Base-by-base conservation (phyloP, 2,888 invertebrate genomes). In the Suillia variegata region DNA sequence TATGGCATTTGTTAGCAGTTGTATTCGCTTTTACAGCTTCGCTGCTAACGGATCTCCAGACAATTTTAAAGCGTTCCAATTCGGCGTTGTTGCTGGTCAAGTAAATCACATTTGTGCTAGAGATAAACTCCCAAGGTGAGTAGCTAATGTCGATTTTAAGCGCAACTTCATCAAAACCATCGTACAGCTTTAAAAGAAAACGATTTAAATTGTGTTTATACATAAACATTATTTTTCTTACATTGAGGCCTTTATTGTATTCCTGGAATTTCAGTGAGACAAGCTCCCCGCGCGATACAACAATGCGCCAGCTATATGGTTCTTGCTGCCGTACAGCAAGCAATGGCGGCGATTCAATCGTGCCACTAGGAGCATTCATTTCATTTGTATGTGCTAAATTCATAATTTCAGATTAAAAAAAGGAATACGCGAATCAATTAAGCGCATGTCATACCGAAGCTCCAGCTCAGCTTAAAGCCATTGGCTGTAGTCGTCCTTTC, bases 381-480 rank as follows among this genome's bases (percentile, higher is more conserved):
- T 78, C 78, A 53, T 73, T 74, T 13, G 72, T 22, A 62, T 81
- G 78, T 1, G 70, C 81, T 80, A 52, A n/a, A n/a, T n/a, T n/a
- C n/a, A n/a, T n/a, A n/a, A n/a, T n/a, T n/a, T n/a, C n/a, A n/a
- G n/a, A n/a, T n/a, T n/a, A 0, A 47, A 59, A 54, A 15, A 17
- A 51, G 15, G 24, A 2, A 42, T 24, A 22, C 26, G 26, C 26
- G 6, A 26, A 26, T 26, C n/a, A n/a, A n/a, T 5, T 10, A 38
- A 34, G 13, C 21, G 15, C 42, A 17, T 20, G 42, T 15, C 4
- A 1, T 78, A 90, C 89, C 79, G 71, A 89, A 85, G 55, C 82
- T 85, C 80, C 90, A 96, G 65, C 88, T 86, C 0, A 89, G 87
- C 50, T 88, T 78, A 79, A 97, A 97, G 47, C 96, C 96, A 2